Evolutionary conservation across 1,140 invertebrate species (phyloP).

Genomic region (Phymastichus coffea): DNA sequence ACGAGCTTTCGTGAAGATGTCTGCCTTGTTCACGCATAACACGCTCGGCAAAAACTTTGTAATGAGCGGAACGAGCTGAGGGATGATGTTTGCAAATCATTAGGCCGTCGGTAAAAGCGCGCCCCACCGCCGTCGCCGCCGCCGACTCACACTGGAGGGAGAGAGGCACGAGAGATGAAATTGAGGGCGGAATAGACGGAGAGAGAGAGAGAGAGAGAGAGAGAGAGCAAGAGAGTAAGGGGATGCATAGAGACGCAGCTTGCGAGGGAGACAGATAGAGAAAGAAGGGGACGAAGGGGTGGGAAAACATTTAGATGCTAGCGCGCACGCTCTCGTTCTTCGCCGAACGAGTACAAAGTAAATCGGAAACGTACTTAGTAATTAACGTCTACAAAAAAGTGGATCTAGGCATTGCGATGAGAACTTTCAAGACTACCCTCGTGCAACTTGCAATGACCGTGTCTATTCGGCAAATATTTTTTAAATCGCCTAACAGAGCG

Average conservation of each 20-base stretch:
- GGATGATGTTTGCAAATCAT: constrained; percentile 53
- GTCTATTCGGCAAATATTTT: no score
- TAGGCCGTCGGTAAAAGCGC: constrained; percentile 39
- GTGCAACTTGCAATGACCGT: no score
- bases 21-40: constrained; percentile 38
- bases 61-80: constrained; percentile 40
- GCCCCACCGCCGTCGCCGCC: no score
- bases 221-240: background rate
- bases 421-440: no score
- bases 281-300: background rate
- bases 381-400: constrained; percentile 12
- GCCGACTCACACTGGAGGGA: no score
- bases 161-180: background rate
- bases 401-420: no score
- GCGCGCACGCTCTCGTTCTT: background rate
- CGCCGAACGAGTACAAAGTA: constrained; percentile 22
- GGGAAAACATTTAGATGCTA: background rate
- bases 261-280: no score
- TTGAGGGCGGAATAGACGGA: constrained; percentile 5
- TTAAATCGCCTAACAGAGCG: no score
- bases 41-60: constrained; percentile 41
- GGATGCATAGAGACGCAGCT: no score
- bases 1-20: constrained; percentile 36
- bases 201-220: background rate
- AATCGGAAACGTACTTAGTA: constrained; percentile 27